Evolutionary conservation across 2,888 invertebrate genomes (phyloP).

Genomic region (Sminthurides aquaticus): DNA sequence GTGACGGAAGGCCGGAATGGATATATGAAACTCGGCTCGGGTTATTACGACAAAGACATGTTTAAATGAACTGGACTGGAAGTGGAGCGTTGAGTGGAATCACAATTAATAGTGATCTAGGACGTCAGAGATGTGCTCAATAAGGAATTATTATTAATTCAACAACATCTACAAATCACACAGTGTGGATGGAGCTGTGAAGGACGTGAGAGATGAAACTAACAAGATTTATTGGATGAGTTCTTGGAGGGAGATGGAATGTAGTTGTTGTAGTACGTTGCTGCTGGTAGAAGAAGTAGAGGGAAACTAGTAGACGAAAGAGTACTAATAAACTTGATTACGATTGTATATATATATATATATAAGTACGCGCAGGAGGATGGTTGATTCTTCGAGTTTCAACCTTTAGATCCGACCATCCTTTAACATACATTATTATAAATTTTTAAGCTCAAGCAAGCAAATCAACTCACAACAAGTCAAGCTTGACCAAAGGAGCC

Average conservation of each 20-base stretch:
- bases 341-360: constrained; percentile 1
- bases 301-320: not conserved
- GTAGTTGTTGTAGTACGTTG: not conserved
- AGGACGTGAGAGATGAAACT: not conserved
- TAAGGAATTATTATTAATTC: not conserved
- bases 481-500: no score
- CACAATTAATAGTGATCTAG: not conserved
- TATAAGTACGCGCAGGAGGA: no score
- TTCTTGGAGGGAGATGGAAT: not conserved
- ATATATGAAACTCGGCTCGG: no score
- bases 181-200: not conserved
- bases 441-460: no score
- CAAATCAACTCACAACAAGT: no score
- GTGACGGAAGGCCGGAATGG: no score
- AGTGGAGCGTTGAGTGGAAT: not conserved
- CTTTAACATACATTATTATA: no score
- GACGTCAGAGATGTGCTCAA: not conserved
- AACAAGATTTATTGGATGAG: not conserved
- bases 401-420: no score
- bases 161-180: not conserved
- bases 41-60: not conserved
- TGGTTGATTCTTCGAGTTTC: no score
- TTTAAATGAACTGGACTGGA: not conserved
- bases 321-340: constrained; percentile 20
- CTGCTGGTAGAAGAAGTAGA: no score